Evolutionary conservation across 2,797 vertebrate species (phyloP).

Genomic region (Merluccius polli): DNA sequence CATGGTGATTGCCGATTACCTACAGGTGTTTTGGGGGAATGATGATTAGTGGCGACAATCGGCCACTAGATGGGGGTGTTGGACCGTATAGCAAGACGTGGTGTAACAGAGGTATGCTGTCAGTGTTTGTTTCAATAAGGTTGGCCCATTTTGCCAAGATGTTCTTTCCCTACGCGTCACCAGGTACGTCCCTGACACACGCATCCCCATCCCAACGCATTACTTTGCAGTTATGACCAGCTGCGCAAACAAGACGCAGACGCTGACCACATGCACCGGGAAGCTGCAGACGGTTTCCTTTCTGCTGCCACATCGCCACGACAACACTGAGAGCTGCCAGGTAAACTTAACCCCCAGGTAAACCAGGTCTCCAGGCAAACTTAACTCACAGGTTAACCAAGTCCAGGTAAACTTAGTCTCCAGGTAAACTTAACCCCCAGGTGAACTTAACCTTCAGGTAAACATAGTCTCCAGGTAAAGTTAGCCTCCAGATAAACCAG

Average conservation of each 20-base stretch:
- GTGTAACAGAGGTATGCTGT: too few species aligned
- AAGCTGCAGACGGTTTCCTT: conserved; percentile 78
- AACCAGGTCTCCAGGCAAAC: not conserved
- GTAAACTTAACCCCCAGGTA: conserved; percentile 44
- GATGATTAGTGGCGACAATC: too few species aligned
- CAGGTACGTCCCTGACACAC: conserved; percentile 56
- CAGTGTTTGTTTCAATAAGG: too few species aligned
- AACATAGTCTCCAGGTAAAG: not conserved
- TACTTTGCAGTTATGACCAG: conserved; percentile 84
- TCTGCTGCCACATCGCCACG: conserved; percentile 80
- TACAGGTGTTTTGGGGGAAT: too few species aligned
- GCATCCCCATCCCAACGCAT: conserved; percentile 82
- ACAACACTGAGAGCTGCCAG: conserved; percentile 82
- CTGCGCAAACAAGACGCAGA: conserved; percentile 68
- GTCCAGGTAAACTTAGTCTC: too few species aligned
- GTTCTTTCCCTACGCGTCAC: not conserved
- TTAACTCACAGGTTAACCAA: too few species aligned
- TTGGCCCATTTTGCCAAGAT: too few species aligned
- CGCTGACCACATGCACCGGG: conserved; percentile 62
- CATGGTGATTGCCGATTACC: too few species aligned
- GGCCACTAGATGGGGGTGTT: too few species aligned
- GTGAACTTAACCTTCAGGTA: not conserved
- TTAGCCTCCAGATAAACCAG: not conserved
- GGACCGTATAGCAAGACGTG: too few species aligned
- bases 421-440: not conserved